Conservation (phyloP, 92 coral and sea anemone species). For the Palythoa caribaeorum region DNA sequence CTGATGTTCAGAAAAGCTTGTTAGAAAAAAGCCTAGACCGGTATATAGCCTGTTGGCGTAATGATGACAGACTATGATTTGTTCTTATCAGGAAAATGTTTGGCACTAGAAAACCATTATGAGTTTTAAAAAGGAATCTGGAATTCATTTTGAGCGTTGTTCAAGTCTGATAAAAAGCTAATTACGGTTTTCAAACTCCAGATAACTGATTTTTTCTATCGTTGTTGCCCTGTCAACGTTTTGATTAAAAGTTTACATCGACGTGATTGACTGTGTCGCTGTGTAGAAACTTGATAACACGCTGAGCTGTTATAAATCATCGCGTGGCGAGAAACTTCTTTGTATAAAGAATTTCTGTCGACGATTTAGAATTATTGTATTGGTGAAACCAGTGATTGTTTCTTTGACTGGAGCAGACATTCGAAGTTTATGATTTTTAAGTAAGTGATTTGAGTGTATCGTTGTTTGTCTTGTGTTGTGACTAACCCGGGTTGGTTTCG, state of each 20-base stretch:
- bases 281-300: slow-evolving; percentile 19
- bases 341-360: slow-evolving; percentile 20
- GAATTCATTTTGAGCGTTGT: not conserved
- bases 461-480: not conserved
- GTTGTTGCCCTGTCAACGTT: slow-evolving; percentile 7
- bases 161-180: slow-evolving; percentile 24
- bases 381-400: not conserved
- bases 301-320: not conserved
- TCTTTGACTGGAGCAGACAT: not conserved
- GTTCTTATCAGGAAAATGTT: not conserved
- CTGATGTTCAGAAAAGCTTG: not conserved
- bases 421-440: not conserved
- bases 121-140: not conserved
- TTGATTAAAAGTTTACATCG: not conserved
- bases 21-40: not conserved
- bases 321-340: not conserved
- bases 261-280: not conserved
- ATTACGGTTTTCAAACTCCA: not conserved
- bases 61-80: no score
- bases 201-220: not conserved
- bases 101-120: not conserved
- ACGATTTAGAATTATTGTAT: not conserved
- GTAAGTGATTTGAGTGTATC: not conserved
- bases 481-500: not conserved
- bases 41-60: not conserved